These are phyloP conservation scores for Lateolabrax maculatus DNA, from an alignment of 2,797 vertebrate species.

Conservation along the genomic window DNA sequence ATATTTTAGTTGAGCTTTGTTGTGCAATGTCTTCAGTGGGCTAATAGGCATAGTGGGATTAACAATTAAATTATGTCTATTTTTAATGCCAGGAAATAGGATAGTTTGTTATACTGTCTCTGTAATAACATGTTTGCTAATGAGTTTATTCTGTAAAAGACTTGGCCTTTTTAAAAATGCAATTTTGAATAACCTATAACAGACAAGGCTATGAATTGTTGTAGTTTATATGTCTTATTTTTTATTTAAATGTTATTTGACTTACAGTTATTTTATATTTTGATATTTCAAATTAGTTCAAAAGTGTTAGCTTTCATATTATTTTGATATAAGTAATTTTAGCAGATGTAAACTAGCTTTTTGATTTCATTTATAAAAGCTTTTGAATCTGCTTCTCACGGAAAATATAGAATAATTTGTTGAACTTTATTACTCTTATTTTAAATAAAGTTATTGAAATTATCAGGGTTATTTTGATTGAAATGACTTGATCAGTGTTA, in stretches of 20 bases:
- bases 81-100: constrained; percentile 22
- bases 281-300: constrained; percentile 22
- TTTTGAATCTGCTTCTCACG: constrained; percentile 15
- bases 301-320: neutral
- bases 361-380: constrained; percentile 26
- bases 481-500: constrained; percentile 18
- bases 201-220: constrained; percentile 11
- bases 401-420: constrained; percentile 41
- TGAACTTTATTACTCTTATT: constrained; percentile 18
- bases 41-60: neutral
- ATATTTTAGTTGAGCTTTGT: constrained; percentile 17
- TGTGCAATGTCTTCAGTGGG: constrained; percentile 9
- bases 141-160: constrained; percentile 16
- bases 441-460: constrained; percentile 13
- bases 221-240: constrained; percentile 30
- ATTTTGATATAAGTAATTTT: constrained; percentile 20
- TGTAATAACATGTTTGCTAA: neutral
- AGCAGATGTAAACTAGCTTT: constrained; percentile 8
- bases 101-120: constrained; percentile 18
- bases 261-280: constrained; percentile 24
- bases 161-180: constrained; percentile 45
- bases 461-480: neutral
- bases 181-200: constrained; percentile 23
- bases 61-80: constrained; percentile 35
- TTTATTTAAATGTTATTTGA: constrained; percentile 31